These are phyloP conservation scores for Seira sanloemensis DNA, from an alignment of 2,888 invertebrate genomes.

Conservation along the genomic window DNA sequence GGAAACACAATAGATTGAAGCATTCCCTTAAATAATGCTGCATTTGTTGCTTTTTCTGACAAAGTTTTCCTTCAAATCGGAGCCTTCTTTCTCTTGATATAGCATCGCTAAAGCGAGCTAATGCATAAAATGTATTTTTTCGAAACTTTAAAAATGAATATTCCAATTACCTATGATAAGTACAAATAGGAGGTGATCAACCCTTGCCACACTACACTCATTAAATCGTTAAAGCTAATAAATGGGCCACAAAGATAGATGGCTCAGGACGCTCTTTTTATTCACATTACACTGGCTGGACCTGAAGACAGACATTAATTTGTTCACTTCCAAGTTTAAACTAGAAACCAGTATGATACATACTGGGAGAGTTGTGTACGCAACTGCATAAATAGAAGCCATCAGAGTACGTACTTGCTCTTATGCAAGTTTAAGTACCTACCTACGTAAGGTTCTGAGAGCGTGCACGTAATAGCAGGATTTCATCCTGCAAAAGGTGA, in stretches of 20 bases:
- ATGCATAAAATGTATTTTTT: too few species aligned
- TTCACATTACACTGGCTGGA: neutral
- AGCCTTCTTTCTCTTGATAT: too few species aligned
- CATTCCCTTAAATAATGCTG: too few species aligned
- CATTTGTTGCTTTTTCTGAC: too few species aligned
- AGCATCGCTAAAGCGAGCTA: too few species aligned
- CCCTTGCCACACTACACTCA: conserved; percentile 34
- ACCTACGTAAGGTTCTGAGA: too few species aligned
- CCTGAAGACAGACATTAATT: conserved; percentile 57
- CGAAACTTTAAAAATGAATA: conserved; percentile 38
- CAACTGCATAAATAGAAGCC: neutral
- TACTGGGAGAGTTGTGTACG: neutral
- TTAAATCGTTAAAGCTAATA: too few species aligned
- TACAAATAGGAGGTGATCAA: conserved; percentile 58
- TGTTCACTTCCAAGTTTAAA: conserved; percentile 53
- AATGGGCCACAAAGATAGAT: too few species aligned
- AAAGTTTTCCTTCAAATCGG: too few species aligned
- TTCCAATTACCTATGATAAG: conserved; percentile 46
- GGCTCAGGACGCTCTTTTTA: neutral
- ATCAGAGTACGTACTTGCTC: too few species aligned
- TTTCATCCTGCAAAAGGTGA: neutral
- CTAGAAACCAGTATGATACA: conserved; percentile 54
- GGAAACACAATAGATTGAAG: neutral
- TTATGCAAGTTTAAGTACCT: too few species aligned
- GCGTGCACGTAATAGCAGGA: neutral